phyloP scores from a whole-genome alignment of 1,140 invertebrate species.

The Druon quercuslanigerum region DNA sequence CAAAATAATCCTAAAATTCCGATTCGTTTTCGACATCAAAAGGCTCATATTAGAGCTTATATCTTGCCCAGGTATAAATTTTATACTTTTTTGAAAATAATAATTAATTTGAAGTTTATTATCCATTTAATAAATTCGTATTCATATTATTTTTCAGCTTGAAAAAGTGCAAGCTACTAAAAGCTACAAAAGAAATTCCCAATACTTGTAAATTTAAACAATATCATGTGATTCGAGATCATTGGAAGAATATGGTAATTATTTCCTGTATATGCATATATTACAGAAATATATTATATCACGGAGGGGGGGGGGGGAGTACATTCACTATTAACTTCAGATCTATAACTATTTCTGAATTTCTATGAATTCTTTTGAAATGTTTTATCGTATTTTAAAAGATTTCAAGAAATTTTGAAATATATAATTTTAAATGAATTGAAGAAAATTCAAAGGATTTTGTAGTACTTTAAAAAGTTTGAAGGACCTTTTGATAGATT shows the following conservation, averaged over 20 bases:
- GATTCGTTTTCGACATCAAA: not conserved
- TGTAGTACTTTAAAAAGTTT: no score
- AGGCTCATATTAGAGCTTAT: not conserved
- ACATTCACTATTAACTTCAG: no score
- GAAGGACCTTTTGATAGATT: no score
- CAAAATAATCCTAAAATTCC: not conserved
- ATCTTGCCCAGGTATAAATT: not conserved
- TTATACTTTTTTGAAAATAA: not conserved
- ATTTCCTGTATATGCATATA: not conserved
- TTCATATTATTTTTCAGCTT: not conserved
- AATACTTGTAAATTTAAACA: not conserved
- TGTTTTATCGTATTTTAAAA: no score
- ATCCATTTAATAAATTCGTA: not conserved
- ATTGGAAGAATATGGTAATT: conserved; percentile 27
- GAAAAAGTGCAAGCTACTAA: not conserved
- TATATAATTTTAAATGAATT: no score
- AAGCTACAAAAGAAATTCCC: conserved; percentile 1
- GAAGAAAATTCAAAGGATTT: no score
- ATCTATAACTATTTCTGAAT: no score
- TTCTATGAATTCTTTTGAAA: no score
- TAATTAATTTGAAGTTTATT: not conserved
- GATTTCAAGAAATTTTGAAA: no score
- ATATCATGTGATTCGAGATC: conserved; percentile 5
- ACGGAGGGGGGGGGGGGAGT: no score
- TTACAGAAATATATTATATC: not conserved